phyloP scores from a whole-genome alignment of 2,888 invertebrate species.

The Pseudococcus longispinus region DNA sequence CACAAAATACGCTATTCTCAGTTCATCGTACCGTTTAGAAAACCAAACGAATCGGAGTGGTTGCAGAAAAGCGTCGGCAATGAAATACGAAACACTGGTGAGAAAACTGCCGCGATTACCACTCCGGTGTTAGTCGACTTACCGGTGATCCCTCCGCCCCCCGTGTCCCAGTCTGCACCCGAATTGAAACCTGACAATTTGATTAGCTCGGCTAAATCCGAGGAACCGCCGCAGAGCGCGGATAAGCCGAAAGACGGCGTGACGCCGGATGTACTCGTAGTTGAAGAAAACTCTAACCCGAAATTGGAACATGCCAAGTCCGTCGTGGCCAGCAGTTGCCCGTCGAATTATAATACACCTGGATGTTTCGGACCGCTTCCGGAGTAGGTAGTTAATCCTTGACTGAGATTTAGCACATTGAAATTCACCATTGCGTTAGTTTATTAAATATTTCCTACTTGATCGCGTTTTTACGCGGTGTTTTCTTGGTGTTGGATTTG shows the following conservation, averaged over 20 bases:
- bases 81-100: neutral
- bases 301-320: neutral
- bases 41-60: conserved; percentile 37
- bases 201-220: neutral
- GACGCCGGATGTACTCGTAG: neutral
- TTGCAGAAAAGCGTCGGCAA: neutral
- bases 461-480: no score
- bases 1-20: conserved; percentile 49
- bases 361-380: conserved; percentile 13
- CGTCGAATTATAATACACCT: conserved; percentile 25
- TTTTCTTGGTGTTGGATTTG: no score
- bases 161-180: neutral
- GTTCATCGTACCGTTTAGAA: conserved; percentile 32
- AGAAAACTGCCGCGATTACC: neutral
- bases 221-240: neutral
- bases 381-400: neutral
- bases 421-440: neutral
- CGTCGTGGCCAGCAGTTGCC: neutral
- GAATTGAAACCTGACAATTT: neutral
- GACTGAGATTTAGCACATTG: neutral
- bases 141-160: neutral
- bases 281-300: neutral
- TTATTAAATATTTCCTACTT: neutral
- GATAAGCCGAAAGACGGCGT: neutral
- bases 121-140: neutral